Conservation (phyloP, 2,797 vertebrate genomes). For the Halcyon smyrnensis region DNA sequence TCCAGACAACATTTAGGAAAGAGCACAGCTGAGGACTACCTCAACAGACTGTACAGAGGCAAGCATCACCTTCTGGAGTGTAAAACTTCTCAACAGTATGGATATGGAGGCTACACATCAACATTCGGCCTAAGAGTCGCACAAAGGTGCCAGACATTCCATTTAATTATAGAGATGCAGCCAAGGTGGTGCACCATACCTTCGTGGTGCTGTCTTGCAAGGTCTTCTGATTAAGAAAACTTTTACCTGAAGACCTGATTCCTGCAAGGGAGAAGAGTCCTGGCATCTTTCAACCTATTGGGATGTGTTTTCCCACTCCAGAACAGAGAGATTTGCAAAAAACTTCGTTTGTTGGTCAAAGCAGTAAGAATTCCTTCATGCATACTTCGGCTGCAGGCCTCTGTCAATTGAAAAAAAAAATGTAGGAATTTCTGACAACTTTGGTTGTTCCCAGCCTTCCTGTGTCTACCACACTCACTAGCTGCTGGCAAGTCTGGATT, state of each 20-base stretch:
- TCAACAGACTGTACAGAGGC: background rate
- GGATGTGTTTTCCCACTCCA: background rate
- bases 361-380: background rate
- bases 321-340: background rate
- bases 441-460: background rate
- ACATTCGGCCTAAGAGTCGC: background rate
- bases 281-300: background rate
- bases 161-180: background rate
- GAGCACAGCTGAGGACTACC: background rate
- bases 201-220: background rate
- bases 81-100: background rate
- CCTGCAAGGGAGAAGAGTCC: background rate
- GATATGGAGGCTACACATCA: background rate
- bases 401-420: background rate
- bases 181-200: background rate
- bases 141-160: background rate
- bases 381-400: background rate
- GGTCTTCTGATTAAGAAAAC: background rate
- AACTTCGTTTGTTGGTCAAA: background rate
- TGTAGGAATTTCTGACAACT: background rate
- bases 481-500: background rate
- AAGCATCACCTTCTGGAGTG: background rate
- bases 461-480: background rate
- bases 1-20: background rate
- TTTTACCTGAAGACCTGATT: background rate